Conservation (phyloP, 2,888 invertebrate species). For the Habrosyne pyritoides region DNA sequence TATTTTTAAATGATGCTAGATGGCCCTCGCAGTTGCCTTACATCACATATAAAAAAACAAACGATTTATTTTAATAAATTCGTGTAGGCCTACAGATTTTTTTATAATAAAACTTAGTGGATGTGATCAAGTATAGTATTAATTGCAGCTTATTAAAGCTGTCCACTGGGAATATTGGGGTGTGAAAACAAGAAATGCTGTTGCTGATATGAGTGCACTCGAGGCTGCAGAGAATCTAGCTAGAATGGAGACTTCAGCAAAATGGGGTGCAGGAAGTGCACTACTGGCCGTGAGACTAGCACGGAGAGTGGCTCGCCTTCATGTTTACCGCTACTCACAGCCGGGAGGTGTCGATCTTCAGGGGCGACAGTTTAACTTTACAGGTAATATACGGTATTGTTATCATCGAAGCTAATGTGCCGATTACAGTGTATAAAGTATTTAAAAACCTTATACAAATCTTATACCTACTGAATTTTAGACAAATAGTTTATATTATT, state of each 20-base stretch:
- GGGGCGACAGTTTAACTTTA: constrained; percentile 73
- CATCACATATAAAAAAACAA: no score
- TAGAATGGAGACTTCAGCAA: constrained; percentile 83
- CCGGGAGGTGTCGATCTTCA: constrained; percentile 70
- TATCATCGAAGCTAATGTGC: no score
- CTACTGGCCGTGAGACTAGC: constrained; percentile 82
- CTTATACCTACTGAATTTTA: no score
- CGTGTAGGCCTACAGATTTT: no score
- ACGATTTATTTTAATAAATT: no score
- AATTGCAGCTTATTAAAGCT: constrained; percentile 65
- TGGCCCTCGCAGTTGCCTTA: no score
- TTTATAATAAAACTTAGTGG: no score
- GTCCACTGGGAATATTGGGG: constrained; percentile 84
- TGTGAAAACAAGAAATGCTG: constrained; percentile 39
- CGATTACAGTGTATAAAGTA: no score
- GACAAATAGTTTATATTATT: no score
- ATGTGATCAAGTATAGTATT: no score
- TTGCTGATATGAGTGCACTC: constrained; percentile 55
- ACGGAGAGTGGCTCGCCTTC: constrained; percentile 73
- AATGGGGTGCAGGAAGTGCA: constrained; percentile 80
- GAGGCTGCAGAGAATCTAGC: constrained; percentile 73
- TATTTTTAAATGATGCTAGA: no score
- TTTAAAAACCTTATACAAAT: no score
- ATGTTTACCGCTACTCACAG: constrained; percentile 82
- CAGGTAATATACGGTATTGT: constrained; percentile 60